Evolutionary conservation across 2,888 invertebrate genomes (phyloP).

Genomic region (Drosophila borealis): DNA sequence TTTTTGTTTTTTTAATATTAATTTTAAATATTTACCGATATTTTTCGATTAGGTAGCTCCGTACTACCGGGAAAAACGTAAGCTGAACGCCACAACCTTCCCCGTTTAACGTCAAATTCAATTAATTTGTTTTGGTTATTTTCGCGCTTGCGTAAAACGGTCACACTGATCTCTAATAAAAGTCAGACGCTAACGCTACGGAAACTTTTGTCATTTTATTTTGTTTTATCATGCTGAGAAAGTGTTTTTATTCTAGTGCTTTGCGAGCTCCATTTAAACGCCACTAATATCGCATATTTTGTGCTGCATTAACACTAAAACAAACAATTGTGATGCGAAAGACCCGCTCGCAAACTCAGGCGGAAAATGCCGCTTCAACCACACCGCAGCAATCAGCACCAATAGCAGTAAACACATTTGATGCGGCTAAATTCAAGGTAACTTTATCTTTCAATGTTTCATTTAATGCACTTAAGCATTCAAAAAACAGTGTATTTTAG

Average conservation of each 20-base stretch:
- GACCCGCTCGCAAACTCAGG: constrained; percentile 84
- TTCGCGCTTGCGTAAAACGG: constrained; percentile 21
- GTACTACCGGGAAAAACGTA: constrained; percentile 21
- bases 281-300: constrained; percentile 41
- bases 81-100: not conserved
- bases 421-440: constrained; percentile 69
- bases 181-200: constrained; percentile 65
- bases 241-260: constrained; percentile 28
- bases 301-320: constrained; percentile 38
- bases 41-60: not conserved
- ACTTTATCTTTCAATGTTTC: constrained; percentile 4
- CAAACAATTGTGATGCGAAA: constrained; percentile 82
- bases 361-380: constrained; percentile 81
- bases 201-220: constrained; percentile 35
- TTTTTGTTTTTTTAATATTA: not conserved
- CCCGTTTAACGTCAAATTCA: not conserved
- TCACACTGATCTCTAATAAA: constrained; percentile 39
- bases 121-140: constrained; percentile 13
- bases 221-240: constrained; percentile 41
- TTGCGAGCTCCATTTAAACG: constrained; percentile 21
- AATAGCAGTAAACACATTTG: constrained; percentile 57
- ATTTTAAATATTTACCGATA: not conserved
- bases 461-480: constrained; percentile 26
- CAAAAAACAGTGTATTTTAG: constrained; percentile 27
- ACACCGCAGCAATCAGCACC: constrained; percentile 51